These are phyloP conservation scores for Zaprionus bogoriensis DNA, from an alignment of 2,888 invertebrate genomes.

Conservation along the genomic window DNA sequence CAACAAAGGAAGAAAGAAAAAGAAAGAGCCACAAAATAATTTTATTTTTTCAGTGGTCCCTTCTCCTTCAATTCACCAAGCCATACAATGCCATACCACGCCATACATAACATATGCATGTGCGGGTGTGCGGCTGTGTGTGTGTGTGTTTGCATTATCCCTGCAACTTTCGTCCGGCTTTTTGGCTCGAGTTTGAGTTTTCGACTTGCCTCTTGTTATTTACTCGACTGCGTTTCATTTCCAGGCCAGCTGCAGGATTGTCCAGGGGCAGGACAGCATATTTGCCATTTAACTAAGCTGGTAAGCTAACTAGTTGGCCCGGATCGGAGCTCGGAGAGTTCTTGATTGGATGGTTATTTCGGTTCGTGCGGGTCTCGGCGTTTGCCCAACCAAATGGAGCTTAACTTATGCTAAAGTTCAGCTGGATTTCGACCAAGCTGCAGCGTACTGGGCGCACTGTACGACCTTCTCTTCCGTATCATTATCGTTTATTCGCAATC, in stretches of 20 bases:
- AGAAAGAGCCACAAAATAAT: conserved; percentile 48
- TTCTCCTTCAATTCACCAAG: conserved; percentile 30
- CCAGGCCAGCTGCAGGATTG: not conserved
- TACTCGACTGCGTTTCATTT: conserved; percentile 47
- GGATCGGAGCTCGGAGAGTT: conserved; percentile 18
- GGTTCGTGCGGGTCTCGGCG: conserved; percentile 9
- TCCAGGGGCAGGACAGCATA: conserved; percentile 37
- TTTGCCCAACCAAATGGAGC: not conserved
- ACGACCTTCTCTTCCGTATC: no score
- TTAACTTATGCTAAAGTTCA: not conserved
- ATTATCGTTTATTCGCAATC: not conserved
- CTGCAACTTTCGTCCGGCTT: conserved; percentile 61
- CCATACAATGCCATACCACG: no score
- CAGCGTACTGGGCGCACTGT: no score
- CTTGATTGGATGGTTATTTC: conserved; percentile 11
- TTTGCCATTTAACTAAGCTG: conserved; percentile 72
- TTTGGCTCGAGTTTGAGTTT: conserved; percentile 57
- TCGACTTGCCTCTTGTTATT: conserved; percentile 50
- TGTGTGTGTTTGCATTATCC: conserved; percentile 51
- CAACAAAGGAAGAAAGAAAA: not conserved
- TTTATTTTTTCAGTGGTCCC: conserved; percentile 58
- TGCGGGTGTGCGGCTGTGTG: conserved; percentile 3
- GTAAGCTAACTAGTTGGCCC: conserved; percentile 53
- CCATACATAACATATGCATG: conserved; percentile 6
- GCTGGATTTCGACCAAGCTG: no score